A percentile compares a stretch with the other conserved stretches of the same genome.
phyloP scores from a whole-genome alignment of 1,140 invertebrate species.

The silkworm (Bombyx mori) region ASM3026992v2 NC_085117.1:14186001-14186500 shows the following conservation, averaged over 20 bases:
- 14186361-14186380: constrained; percentile 71
- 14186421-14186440: constrained; percentile 69
- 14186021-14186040: too few species aligned
- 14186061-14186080: too few species aligned
- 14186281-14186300: not conserved
- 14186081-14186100: too few species aligned
- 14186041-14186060: too few species aligned
- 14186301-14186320: constrained; percentile 31
- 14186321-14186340: constrained; percentile 53
- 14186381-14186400: constrained; percentile 62
- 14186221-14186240: too few species aligned
- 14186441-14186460: constrained; percentile 64
- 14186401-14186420: constrained; percentile 67
- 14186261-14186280: not conserved
- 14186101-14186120: too few species aligned
- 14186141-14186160: too few species aligned
- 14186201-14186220: too few species aligned
- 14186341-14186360: constrained; percentile 59
- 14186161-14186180: too few species aligned
- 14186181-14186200: too few species aligned
- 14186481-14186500: constrained; percentile 62
- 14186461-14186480: constrained; percentile 58
- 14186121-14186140: too few species aligned
- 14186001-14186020: too few species aligned
- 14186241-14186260: not conserved